phyloP scores from a whole-genome alignment of 2,888 invertebrate species.

The Ditylenchus weischeri region DNA sequence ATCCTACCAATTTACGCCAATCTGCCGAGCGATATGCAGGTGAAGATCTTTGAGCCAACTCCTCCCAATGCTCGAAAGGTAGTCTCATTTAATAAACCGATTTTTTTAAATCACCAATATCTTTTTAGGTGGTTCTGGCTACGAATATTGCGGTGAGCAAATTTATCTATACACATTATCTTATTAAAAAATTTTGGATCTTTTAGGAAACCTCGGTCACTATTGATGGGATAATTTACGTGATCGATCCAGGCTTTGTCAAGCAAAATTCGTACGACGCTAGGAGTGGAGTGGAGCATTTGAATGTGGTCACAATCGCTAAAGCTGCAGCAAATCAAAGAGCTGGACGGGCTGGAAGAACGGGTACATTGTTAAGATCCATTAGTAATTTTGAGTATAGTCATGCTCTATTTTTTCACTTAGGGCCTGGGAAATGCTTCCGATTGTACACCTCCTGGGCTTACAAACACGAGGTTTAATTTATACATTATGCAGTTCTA shows the following conservation, averaged over 20 bases:
- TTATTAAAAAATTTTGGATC: no score
- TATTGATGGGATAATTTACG: conserved; percentile 96
- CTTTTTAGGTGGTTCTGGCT: conserved; percentile 77
- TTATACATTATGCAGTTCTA: no score
- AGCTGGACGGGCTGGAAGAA: conserved; percentile 82
- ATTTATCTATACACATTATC: no score
- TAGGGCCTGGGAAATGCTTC: conserved; percentile 88
- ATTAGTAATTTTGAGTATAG: no score
- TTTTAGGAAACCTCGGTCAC: conserved; percentile 85
- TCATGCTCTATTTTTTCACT: no score
- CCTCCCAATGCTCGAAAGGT: conserved; percentile 90
- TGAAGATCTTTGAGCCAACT: conserved; percentile 95
- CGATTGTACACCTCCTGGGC: conserved; percentile 97
- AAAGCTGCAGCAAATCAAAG: conserved; percentile 86
- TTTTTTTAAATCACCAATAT: neutral
- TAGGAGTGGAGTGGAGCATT: conserved; percentile 93
- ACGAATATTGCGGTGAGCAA: conserved; percentile 80
- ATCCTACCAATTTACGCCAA: conserved; percentile 96
- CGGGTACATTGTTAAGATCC: conserved; percentile 15
- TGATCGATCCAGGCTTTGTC: conserved; percentile 98
- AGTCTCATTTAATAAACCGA: neutral
- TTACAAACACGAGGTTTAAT: conserved; percentile 77
- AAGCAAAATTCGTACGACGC: conserved; percentile 92
- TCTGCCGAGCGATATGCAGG: conserved; percentile 96
- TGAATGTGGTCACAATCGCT: conserved; percentile 89